A percentile compares a stretch with the other conserved stretches of the same genome.
Conservation (phyloP, 2,888 invertebrate species). For the Alloplasta piceator region DNA sequence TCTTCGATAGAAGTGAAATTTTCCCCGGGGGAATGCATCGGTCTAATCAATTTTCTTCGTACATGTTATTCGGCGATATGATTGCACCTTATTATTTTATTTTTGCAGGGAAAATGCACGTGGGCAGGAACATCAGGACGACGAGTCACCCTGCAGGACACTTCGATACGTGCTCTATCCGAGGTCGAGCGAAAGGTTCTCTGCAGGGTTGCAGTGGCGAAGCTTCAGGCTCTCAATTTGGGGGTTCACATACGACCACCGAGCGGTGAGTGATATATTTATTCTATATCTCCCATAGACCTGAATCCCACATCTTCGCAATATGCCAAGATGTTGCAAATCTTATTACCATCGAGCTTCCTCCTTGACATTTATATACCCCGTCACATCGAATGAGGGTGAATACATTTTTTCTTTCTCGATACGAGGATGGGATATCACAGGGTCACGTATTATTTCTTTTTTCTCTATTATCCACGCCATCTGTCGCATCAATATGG, state of each 20-base stretch:
- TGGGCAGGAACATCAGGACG: conserved; percentile 90
- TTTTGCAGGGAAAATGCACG: conserved; percentile 90
- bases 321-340: conserved; percentile 7
- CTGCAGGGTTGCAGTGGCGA: conserved; percentile 93
- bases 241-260: conserved; percentile 92
- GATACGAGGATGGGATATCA: background rate
- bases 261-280: conserved; percentile 86
- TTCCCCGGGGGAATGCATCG: background rate
- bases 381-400: background rate
- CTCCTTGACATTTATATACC: background rate
- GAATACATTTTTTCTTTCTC: background rate
- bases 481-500: background rate
- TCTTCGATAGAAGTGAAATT: background rate
- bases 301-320: conserved; percentile 17
- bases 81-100: conserved; percentile 46
- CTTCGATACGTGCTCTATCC: conserved; percentile 89
- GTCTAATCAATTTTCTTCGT: conserved; percentile 24
- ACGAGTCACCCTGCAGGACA: conserved; percentile 89
- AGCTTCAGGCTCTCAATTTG: conserved; percentile 93
- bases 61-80: background rate
- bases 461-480: background rate
- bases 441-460: background rate
- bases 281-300: background rate
- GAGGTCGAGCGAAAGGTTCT: conserved; percentile 92
- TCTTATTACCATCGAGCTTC: background rate